These are phyloP conservation scores for Oxyteleia sp. DNA, from an alignment of 2,888 invertebrate species.

Conservation along the genomic window DNA sequence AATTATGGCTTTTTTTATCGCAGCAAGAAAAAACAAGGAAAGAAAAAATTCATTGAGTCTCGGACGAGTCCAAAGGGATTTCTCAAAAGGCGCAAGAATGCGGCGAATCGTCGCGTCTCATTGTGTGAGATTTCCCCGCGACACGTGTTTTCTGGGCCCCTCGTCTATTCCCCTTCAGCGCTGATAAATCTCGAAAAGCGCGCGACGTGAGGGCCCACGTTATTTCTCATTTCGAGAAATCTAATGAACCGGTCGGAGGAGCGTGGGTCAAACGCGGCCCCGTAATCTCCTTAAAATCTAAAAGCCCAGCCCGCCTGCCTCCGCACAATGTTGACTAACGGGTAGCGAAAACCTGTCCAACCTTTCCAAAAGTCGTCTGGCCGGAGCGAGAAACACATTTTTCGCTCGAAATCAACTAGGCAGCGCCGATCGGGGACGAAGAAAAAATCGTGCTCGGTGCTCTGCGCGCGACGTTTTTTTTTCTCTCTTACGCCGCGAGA, in stretches of 20 bases:
- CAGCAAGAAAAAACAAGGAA: conserved; percentile 7
- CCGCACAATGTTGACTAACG: conserved; percentile 76
- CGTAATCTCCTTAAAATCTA: conserved; percentile 81
- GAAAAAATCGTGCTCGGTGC: too few relatives aligned
- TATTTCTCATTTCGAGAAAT: conserved; percentile 79
- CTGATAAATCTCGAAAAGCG: conserved; percentile 70
- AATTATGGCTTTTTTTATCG: neutral
- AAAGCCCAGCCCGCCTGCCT: conserved; percentile 77
- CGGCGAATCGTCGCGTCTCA: conserved; percentile 46
- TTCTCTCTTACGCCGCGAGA: conserved; percentile 15
- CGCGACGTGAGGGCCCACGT: conserved; percentile 72
- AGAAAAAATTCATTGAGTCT: conserved; percentile 24
- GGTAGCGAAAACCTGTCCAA: conserved; percentile 79
- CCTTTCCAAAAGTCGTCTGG: conserved; percentile 81
- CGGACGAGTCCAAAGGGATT: conserved; percentile 27
- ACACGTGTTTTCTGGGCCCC: conserved; percentile 65
- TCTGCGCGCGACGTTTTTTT: conserved; percentile 16
- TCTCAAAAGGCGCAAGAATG: conserved; percentile 47
- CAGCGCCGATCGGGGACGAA: conserved; percentile 25
- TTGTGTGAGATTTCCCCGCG: conserved; percentile 60
- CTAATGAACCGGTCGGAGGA: conserved; percentile 81
- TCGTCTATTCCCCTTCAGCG: conserved; percentile 41
- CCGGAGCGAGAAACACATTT: conserved; percentile 68
- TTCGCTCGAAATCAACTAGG: conserved; percentile 57
- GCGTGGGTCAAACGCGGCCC: conserved; percentile 77